A percentile compares a stretch with the other conserved stretches of the same genome.
Evolutionary conservation across 2,888 invertebrate genomes (phyloP).

Genomic region (Eilema griseolum): DNA sequence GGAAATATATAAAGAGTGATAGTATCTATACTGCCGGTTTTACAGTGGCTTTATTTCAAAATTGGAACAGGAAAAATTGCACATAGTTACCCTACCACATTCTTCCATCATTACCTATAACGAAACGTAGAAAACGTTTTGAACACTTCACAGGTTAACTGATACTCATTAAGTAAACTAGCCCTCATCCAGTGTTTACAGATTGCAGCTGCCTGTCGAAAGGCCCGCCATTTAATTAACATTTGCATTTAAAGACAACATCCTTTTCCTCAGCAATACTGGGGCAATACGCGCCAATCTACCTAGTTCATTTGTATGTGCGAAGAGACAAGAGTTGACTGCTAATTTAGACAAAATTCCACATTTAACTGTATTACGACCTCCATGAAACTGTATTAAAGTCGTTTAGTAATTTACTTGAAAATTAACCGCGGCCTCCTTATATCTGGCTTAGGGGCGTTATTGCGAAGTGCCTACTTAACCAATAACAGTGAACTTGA

Average conservation of each 20-base stretch:
- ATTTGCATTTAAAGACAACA: constrained; percentile 51
- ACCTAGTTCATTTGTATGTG: constrained; percentile 51
- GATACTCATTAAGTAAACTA: background rate
- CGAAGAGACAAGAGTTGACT: constrained; percentile 41
- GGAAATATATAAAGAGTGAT: too few species aligned
- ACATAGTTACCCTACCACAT: background rate
- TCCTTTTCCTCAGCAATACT: constrained; percentile 45
- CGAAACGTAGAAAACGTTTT: background rate
- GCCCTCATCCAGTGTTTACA: constrained; percentile 15
- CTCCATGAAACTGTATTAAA: constrained; percentile 40
- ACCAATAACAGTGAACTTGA: constrained; percentile 54
- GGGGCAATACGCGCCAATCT: constrained; percentile 30
- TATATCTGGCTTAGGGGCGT: constrained; percentile 43
- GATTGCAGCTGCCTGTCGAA: constrained; percentile 24
- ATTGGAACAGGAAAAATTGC: background rate
- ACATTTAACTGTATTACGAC: constrained; percentile 39
- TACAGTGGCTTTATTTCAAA: background rate
- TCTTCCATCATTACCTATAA: background rate
- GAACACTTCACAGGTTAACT: background rate
- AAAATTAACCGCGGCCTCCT: constrained; percentile 48
- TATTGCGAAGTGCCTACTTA: constrained; percentile 45
- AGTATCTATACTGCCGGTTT: too few species aligned
- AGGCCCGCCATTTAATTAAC: constrained; percentile 40
- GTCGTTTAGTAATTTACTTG: constrained; percentile 53
- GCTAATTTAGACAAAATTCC: constrained; percentile 48